Conservation (phyloP, 2,888 invertebrate species). For the Allophyes oxyacanthae region DNA sequence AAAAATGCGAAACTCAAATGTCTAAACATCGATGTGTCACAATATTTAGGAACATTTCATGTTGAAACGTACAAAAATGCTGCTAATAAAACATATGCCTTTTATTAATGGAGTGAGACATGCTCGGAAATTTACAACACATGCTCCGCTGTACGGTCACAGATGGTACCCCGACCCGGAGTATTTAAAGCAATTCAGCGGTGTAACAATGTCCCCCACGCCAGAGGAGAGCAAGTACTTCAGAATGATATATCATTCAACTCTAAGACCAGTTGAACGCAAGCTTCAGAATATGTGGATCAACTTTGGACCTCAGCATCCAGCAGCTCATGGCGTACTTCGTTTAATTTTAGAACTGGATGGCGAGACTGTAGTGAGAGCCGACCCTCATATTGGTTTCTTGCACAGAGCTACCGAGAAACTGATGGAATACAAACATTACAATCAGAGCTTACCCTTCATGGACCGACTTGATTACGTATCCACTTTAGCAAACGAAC, state of each 20-base stretch:
- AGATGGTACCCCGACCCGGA: constrained; percentile 92
- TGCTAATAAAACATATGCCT: constrained; percentile 21
- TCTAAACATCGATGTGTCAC: constrained; percentile 4
- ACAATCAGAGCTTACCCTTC: constrained; percentile 94
- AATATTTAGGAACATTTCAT: constrained; percentile 1
- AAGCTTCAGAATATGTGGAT: constrained; percentile 91
- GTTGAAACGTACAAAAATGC: constrained; percentile 23
- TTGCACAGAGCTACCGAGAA: constrained; percentile 97
- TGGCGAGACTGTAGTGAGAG: constrained; percentile 94
- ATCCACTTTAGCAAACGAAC: constrained; percentile 95
- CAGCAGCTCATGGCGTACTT: constrained; percentile 97
- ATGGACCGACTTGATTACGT: constrained; percentile 97
- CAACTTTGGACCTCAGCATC: constrained; percentile 97
- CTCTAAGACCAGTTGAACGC: constrained; percentile 85
- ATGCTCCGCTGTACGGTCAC: constrained; percentile 57
- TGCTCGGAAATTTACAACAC: constrained; percentile 60
- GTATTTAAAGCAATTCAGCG: constrained; percentile 87
- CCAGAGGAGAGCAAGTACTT: constrained; percentile 76
- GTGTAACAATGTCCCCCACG: constrained; percentile 89
- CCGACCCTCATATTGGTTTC: constrained; percentile 96
- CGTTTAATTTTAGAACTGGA: constrained; percentile 94
- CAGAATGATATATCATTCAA: constrained; percentile 74
- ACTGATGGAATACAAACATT: constrained; percentile 96
- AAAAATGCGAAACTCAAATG: background rate
- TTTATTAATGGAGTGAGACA: constrained; percentile 23